Conservation (phyloP, 37 sponge, comb jelly and placozoan species). For the Corticium candelabrum region DNA sequence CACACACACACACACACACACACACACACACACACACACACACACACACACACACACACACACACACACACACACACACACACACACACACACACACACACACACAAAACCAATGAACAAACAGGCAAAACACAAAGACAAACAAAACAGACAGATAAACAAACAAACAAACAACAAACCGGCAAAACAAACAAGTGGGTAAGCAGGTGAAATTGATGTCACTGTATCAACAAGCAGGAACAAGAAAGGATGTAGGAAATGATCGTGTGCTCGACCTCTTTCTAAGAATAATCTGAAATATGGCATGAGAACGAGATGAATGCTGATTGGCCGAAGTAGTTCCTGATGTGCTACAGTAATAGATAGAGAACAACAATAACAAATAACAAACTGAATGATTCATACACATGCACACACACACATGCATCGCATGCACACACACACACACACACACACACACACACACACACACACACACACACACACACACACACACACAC, state of each 20-base stretch:
- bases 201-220: not conserved
- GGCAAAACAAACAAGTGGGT: too few species aligned
- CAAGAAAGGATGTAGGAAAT: not conserved
- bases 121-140: too few species aligned
- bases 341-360: conserved; percentile 66
- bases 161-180: too few species aligned
- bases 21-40: too few species aligned
- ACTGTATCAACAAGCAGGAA: not conserved
- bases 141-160: too few species aligned
- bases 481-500: conserved; percentile 11
- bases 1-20: too few species aligned
- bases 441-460: conserved; percentile 21
- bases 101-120: too few species aligned
- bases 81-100: too few species aligned
- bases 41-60: too few species aligned
- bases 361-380: not conserved
- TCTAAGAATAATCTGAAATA: conserved; percentile 87
- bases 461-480: conserved; percentile 26
- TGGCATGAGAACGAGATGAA: conserved; percentile 94
- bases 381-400: not conserved
- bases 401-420: not conserved
- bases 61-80: too few species aligned
- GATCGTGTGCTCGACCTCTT: conserved; percentile 27
- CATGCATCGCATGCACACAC: not conserved
- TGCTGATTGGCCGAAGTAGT: conserved; percentile 95